Evolutionary conservation across 2,797 vertebrate species (phyloP), one percentile per base, ranked within the genome.

Genomic region (Coregonus suidteri): DNA sequence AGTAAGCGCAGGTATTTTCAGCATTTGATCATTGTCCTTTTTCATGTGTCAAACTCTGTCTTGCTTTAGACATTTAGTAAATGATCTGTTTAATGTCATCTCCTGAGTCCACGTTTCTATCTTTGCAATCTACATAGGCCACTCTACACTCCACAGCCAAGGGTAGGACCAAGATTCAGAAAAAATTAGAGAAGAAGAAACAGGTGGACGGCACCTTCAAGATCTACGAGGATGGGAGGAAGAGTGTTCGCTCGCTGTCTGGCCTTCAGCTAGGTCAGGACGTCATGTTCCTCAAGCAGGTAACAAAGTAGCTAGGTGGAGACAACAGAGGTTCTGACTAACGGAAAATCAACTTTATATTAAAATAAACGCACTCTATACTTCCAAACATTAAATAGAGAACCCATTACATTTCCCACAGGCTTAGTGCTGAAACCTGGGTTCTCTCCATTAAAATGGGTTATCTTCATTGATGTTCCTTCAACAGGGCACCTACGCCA

Each of bases 201-300:
- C 96, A 97, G 79, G 85, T 82, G 0, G 97, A 98, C 0, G 96
- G 96, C 20, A 95, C 95, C 0, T 98, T 99, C 90, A 98, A 97
- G 91, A 94, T 98, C 83, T 98, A 96, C 0, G 97, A 98, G 90
- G 97, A 97, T 0, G 97, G 97, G 0, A 94, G 97, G 82, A 97
- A 95, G 75, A 99, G 96, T 0, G 92, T 98, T 80, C 93, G 96
- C 67, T 97, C 97, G 0, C 94, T 98, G 5, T 96, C 96, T 0
- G 97, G 97, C 7, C 89, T 98, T 82, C 96, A 97, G 91, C 92
- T 98, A 70, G 94, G 96, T 81, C 97, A 91, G 0, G 96, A 98
- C 0, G 94, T 98, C 83, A 97, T 98, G 96, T 98, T 98, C 86
- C 94, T 98, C 76, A 97, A 95, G 85, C 97, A 95, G 83, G 96